These are phyloP conservation scores for Arctopsyche grandis DNA, from an alignment of 1,140 invertebrate genomes.

Conservation along the genomic window DNA sequence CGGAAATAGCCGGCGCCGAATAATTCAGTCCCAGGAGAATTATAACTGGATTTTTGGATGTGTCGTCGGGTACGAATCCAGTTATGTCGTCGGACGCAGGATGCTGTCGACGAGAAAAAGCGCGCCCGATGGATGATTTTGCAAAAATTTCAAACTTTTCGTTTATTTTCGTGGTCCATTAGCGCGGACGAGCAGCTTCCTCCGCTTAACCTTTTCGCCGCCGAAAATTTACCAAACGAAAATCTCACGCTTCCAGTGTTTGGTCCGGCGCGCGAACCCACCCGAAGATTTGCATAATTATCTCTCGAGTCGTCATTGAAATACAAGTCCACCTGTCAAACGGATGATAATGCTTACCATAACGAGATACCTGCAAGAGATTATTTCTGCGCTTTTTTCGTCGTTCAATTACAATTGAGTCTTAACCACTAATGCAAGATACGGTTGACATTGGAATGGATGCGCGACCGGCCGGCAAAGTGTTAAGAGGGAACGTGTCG, in stretches of 20 bases:
- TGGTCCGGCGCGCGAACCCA: neutral
- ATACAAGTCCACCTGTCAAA: constrained; percentile 13
- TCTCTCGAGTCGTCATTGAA: neutral
- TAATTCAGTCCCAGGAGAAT: too few species aligned
- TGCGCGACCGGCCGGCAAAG: too few species aligned
- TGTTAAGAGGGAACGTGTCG: too few species aligned
- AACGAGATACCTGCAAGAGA: neutral
- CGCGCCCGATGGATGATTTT: too few species aligned
- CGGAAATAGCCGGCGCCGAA: too few species aligned
- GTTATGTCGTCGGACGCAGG: too few species aligned
- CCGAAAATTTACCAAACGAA: neutral
- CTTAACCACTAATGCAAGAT: neutral
- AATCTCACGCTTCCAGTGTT: constrained; percentile 13
- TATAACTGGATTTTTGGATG: too few species aligned
- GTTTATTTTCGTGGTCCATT: too few species aligned
- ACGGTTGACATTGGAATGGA: neutral
- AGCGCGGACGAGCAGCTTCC: too few species aligned
- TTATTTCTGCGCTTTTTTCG: neutral
- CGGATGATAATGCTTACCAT: neutral
- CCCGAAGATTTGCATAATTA: constrained; percentile 3
- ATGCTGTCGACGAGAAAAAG: too few species aligned
- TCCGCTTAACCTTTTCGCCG: neutral
- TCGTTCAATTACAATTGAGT: neutral
- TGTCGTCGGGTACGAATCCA: too few species aligned
- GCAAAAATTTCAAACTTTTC: too few species aligned